Evolutionary conservation across 2,888 invertebrate genomes (phyloP).

Genomic region (Frankliniella fusca): DNA sequence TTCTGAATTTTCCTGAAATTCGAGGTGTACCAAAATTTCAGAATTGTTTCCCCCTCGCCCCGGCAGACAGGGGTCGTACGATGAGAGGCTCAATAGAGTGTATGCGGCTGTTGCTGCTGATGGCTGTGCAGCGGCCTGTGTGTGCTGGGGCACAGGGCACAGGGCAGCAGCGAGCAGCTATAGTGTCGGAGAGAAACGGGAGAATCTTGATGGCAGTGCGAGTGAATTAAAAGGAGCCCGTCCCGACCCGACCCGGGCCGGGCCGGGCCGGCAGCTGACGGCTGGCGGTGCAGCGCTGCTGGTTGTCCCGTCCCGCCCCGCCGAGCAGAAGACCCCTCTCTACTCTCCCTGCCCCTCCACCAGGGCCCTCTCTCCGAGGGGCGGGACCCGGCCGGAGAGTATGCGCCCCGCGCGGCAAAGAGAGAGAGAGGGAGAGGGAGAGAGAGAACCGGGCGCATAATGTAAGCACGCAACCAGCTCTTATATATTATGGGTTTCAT

Average conservation of each 20-base stretch:
- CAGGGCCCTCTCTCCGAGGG: not conserved
- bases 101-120: too few species aligned
- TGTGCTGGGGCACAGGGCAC: not conserved
- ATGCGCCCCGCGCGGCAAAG: too few species aligned
- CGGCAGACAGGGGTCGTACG: too few species aligned
- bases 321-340: too few species aligned
- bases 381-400: not conserved
- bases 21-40: too few species aligned
- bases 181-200: not conserved
- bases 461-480: not conserved
- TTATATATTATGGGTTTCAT: not conserved
- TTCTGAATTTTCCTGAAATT: too few species aligned
- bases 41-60: too few species aligned
- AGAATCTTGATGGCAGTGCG: not conserved
- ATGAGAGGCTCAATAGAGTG: too few species aligned
- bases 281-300: not conserved
- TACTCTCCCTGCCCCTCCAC: not conserved
- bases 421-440: not conserved
- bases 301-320: conserved; percentile 5
- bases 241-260: too few species aligned
- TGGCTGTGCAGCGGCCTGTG: too few species aligned
- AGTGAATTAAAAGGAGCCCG: conserved; percentile 19
- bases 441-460: not conserved
- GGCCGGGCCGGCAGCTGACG: not conserved
- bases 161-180: not conserved